Base-by-base conservation (phyloP, 2,797 vertebrate genomes). In the Danio jaintianensis region DNA sequence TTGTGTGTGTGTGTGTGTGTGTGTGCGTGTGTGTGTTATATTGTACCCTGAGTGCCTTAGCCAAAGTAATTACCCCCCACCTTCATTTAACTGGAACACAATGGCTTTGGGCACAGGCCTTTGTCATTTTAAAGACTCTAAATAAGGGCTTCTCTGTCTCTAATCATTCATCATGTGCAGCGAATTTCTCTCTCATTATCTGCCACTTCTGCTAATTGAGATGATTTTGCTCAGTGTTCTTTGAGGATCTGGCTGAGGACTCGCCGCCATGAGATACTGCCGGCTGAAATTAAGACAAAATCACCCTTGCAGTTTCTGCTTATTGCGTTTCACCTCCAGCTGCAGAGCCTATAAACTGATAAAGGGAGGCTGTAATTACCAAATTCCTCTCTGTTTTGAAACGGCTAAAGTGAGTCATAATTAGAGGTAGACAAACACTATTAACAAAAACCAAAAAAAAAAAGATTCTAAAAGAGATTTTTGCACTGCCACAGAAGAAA, bases 151-250 rank as follows among this genome's bases (percentile, higher is more conserved):
- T 79, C 55, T 18, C 12, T 68, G 13, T 81, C 59, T 50, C 50
- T 77, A 82, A 73, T 68, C 61, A 56, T 67, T 69, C 71, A 72
- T 59, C 70, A 55, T 68, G 67, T 79, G 75, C 16, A 38, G 64
- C 52, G 66, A 48, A 66, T 78, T 78, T 84, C 59, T 71, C 73
- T 50, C 22, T 67, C 38, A 85, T 76, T 83, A 83, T 63, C 50
- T 55, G 79, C 66, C 85, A 76, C 71, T 81, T 83, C 56, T 56
- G 29, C 48, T 83, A 79, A 83, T 86, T 56, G 80, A 69, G 78
- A 67, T 79, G 55, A 73, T 29, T 78, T 79, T 62, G 9, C 45
- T 72, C 80, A 13, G 18, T 77, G 69, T 58, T 38, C 52, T 71
- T 71, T 42, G 69, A 71, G 69, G 38, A 22, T 56, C 69, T 56